A percentile compares a stretch with the other conserved stretches of the same genome.
These are phyloP conservation scores for Cyanoliseus patagonus DNA, from an alignment of 2,113 vertebrate genomes.

Conservation along the genomic window DNA sequence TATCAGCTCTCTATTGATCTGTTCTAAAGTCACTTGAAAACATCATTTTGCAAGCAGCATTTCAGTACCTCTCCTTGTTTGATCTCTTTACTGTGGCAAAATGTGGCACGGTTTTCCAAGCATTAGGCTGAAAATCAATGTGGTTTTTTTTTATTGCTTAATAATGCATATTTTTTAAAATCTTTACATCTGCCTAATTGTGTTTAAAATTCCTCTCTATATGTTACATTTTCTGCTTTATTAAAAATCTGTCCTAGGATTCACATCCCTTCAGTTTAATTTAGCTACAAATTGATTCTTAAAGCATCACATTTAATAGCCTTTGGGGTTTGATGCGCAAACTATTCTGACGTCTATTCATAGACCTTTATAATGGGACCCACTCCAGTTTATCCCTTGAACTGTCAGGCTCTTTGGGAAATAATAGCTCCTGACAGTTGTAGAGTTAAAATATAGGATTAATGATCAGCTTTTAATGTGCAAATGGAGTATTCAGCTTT, in stretches of 20 bases:
- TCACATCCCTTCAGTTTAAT: conserved; percentile 17
- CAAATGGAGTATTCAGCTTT: conserved; percentile 56
- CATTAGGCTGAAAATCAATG: not conserved
- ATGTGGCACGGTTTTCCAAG: conserved; percentile 36
- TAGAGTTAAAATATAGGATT: conserved; percentile 72
- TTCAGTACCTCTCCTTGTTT: conserved; percentile 32
- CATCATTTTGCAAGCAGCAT: conserved; percentile 20
- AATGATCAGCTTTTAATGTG: conserved; percentile 71
- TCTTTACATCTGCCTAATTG: conserved; percentile 27
- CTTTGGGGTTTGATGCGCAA: conserved; percentile 50
- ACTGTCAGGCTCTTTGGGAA: conserved; percentile 45
- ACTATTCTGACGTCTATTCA: conserved; percentile 44
- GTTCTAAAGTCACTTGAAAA: conserved; percentile 43
- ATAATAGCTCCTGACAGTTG: conserved; percentile 69
- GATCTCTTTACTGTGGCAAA: not conserved
- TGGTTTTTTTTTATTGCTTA: not conserved
- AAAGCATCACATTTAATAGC: conserved; percentile 51
- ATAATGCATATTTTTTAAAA: not conserved
- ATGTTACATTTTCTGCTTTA: conserved; percentile 40
- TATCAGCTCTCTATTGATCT: conserved; percentile 39
- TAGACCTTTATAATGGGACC: conserved; percentile 55
- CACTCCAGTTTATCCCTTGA: conserved; percentile 62
- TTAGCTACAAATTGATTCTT: conserved; percentile 52
- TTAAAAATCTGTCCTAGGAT: conserved; percentile 26
- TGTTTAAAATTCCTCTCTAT: not conserved